A percentile compares a stretch with the other conserved stretches of the same genome.
Evolutionary conservation across 2,113 vertebrate genomes (phyloP).

Genomic region (Spea multiplicata): DNA sequence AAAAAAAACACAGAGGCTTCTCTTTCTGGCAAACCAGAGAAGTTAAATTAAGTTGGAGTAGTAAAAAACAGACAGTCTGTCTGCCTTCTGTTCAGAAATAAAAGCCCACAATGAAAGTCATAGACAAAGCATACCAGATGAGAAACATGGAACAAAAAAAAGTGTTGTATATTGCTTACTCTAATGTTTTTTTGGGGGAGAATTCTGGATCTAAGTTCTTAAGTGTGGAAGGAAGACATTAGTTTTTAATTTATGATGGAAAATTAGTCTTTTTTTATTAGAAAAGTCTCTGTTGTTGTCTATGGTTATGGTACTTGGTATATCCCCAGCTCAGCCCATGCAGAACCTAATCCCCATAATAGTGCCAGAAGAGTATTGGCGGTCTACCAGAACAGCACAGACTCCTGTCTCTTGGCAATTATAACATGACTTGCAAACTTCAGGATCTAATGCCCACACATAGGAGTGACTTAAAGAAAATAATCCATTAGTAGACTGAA

Average conservation of each 20-base stretch:
- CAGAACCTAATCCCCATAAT: constrained; percentile 50
- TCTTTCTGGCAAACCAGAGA: constrained; percentile 58
- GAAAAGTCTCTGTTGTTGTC: constrained; percentile 50
- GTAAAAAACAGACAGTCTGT: constrained; percentile 77
- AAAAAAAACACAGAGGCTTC: constrained; percentile 52
- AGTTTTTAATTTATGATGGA: constrained; percentile 47
- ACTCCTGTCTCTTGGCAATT: constrained; percentile 47
- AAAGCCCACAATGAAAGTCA: constrained; percentile 67
- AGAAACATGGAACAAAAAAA: constrained; percentile 75
- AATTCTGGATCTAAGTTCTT: constrained; percentile 1
- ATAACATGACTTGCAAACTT: constrained; percentile 38
- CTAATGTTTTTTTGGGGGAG: constrained; percentile 38
- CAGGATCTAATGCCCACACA: constrained; percentile 35
- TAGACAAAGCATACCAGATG: constrained; percentile 71
- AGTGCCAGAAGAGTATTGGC: constrained; percentile 51
- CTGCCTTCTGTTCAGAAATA: constrained; percentile 74
- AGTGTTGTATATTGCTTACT: constrained; percentile 56
- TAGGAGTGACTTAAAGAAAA: constrained; percentile 28
- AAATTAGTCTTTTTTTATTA: constrained; percentile 43
- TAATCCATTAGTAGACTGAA: constrained; percentile 28
- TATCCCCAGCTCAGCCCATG: constrained; percentile 52
- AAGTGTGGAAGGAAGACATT: constrained; percentile 32
- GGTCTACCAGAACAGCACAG: constrained; percentile 38
- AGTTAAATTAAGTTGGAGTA: constrained; percentile 72
- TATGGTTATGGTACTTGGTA: constrained; percentile 43